Evolutionary conservation across 2,888 invertebrate genomes (phyloP).

Genomic region (Troides oblongomaculatus): DNA sequence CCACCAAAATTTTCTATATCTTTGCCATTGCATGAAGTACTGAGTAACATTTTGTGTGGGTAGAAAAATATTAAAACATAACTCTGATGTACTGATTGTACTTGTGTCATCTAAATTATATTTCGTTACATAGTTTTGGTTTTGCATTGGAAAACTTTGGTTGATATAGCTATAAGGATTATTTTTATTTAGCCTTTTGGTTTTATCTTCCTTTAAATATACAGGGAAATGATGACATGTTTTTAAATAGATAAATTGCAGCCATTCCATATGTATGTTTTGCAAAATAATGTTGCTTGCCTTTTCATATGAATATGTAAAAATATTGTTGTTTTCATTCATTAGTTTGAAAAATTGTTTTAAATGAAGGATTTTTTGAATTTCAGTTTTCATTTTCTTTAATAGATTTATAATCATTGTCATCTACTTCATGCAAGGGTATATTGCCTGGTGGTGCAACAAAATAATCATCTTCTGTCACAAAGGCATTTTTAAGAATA

Average conservation of each 20-base stretch:
- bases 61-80: conserved; percentile 66
- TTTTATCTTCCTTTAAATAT: conserved; percentile 41
- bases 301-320: conserved; percentile 46
- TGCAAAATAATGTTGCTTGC: conserved; percentile 57
- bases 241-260: conserved; percentile 54
- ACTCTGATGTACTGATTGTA: conserved; percentile 39
- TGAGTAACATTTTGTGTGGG: conserved; percentile 77
- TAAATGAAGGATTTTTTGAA: conserved; percentile 50
- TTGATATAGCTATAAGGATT: conserved; percentile 49
- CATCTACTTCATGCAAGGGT: conserved; percentile 80
- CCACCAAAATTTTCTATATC: conserved; percentile 92
- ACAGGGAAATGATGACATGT: conserved; percentile 55
- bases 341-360: conserved; percentile 55
- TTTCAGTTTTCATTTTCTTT: conserved; percentile 66
- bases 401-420: conserved; percentile 40
- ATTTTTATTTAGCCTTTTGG: conserved; percentile 28
- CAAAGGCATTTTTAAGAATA: conserved; percentile 86
- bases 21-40: conserved; percentile 87
- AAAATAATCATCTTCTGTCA: conserved; percentile 93
- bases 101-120: conserved; percentile 25
- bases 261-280: conserved; percentile 63
- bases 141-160: conserved; percentile 18
- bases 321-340: conserved; percentile 36
- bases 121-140: conserved; percentile 37
- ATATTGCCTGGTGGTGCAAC: conserved; percentile 94